These are phyloP conservation scores for Dryocosmus kuriphilus DNA, from an alignment of 2,888 invertebrate species.

Conservation along the genomic window DNA sequence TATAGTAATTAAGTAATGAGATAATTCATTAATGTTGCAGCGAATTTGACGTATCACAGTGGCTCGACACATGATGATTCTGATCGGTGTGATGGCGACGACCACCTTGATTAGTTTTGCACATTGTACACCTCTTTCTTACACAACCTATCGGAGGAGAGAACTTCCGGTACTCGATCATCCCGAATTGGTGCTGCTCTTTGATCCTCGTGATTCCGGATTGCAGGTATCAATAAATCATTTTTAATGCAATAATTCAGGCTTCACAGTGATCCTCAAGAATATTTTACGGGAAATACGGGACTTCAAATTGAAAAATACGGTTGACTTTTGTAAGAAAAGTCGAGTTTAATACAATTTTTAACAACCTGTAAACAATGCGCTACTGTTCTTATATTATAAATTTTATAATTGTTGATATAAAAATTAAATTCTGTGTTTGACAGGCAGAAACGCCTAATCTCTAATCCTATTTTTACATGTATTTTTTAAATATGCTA, in stretches of 20 bases:
- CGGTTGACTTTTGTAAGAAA: too few species aligned
- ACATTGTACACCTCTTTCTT: slow-evolving; percentile 65
- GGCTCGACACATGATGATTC: slow-evolving; percentile 64
- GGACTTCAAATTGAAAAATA: too few species aligned
- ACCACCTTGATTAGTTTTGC: slow-evolving; percentile 66
- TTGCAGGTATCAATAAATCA: slow-evolving; percentile 64
- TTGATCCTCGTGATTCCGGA: slow-evolving; percentile 65
- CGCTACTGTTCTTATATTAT: too few species aligned
- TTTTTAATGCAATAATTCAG: neutral
- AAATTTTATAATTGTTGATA: too few species aligned
- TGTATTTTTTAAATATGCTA: too few species aligned
- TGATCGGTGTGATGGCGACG: slow-evolving; percentile 66
- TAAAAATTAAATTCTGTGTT: too few species aligned
- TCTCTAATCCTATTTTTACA: too few species aligned
- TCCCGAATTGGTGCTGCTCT: slow-evolving; percentile 63
- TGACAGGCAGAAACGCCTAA: too few species aligned
- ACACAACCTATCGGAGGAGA: slow-evolving; percentile 64
- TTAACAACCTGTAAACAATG: too few species aligned
- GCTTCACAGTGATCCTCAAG: too few species aligned
- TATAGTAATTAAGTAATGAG: neutral
- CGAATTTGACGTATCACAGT: slow-evolving; percentile 32
- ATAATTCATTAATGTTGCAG: slow-evolving; percentile 4
- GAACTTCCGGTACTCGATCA: slow-evolving; percentile 61
- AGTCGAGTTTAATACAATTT: too few species aligned
- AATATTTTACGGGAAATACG: too few species aligned